phyloP scores from a whole-genome alignment of 2,797 vertebrate species.

The Phalloptychus januarius region DNA sequence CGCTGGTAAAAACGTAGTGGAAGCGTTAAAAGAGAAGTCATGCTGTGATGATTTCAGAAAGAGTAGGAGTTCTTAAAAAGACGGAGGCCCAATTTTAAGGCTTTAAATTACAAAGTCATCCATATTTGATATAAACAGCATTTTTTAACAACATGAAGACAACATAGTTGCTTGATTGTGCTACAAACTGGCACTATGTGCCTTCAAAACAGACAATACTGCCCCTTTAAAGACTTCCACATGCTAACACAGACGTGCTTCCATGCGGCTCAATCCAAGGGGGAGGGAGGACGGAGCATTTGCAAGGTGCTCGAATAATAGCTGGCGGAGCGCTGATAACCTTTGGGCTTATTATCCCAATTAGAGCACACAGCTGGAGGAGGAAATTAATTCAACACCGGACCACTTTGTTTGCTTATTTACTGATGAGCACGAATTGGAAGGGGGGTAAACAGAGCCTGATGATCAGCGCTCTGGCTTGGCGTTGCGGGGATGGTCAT shows the following conservation, averaged over 20 bases:
- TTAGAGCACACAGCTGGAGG: conserved; percentile 82
- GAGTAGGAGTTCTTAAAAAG: too few relatives aligned
- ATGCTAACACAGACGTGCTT: conserved; percentile 19
- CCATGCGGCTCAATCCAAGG: conserved; percentile 9
- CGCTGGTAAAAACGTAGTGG: too few relatives aligned
- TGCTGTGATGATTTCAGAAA: too few relatives aligned
- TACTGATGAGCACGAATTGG: conserved; percentile 61
- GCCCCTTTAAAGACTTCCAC: neutral
- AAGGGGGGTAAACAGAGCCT: conserved; percentile 65
- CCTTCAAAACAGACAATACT: too few relatives aligned
- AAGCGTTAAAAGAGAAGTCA: too few relatives aligned
- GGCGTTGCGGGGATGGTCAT: conserved; percentile 16
- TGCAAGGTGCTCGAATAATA: conserved; percentile 70
- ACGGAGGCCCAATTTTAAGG: too few relatives aligned
- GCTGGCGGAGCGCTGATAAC: conserved; percentile 76
- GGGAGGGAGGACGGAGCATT: conserved; percentile 21
- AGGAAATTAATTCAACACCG: conserved; percentile 74
- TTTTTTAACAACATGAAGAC: too few relatives aligned
- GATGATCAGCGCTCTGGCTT: conserved; percentile 38
- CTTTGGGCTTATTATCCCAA: conserved; percentile 83
- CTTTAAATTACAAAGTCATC: too few relatives aligned
- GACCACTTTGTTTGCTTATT: conserved; percentile 79
- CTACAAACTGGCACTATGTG: too few relatives aligned
- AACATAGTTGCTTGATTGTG: too few relatives aligned
- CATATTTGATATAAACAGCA: too few relatives aligned